phyloP scores from a whole-genome alignment of 1,140 invertebrate genomes.

The Drosophila carrolli region DNA sequence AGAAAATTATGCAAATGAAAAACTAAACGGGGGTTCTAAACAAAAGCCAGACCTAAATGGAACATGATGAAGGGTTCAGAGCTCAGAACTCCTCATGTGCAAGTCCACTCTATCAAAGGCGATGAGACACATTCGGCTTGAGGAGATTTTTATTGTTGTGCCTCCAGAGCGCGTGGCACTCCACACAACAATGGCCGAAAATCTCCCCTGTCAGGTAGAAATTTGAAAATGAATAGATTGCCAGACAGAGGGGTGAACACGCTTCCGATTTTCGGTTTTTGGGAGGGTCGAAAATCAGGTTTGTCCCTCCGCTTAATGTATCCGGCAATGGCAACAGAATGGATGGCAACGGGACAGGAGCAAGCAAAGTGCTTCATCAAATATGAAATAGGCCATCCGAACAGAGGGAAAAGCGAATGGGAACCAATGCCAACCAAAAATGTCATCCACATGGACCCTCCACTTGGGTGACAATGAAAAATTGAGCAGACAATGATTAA shows the following conservation, averaged over 20 bases:
- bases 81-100: slow-evolving; percentile 44
- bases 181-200: slow-evolving; percentile 45
- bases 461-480: slow-evolving; percentile 56
- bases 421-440: slow-evolving; percentile 15
- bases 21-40: slow-evolving; percentile 58
- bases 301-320: slow-evolving; percentile 39
- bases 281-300: slow-evolving; percentile 24
- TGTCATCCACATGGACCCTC: slow-evolving; percentile 27
- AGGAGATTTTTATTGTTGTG: slow-evolving; percentile 54
- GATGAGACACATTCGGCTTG: slow-evolving; percentile 60
- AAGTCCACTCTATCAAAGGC: slow-evolving; percentile 73
- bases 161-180: slow-evolving; percentile 67
- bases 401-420: slow-evolving; percentile 3
- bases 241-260: slow-evolving; percentile 32
- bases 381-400: slow-evolving; percentile 55
- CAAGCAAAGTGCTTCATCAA: slow-evolving; percentile 70
- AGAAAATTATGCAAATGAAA: slow-evolving; percentile 67
- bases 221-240: slow-evolving; percentile 62
- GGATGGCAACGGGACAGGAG: slow-evolving; percentile 37
- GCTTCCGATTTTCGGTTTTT: slow-evolving; percentile 20
- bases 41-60: slow-evolving; percentile 30
- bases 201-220: slow-evolving; percentile 43
- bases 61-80: slow-evolving; percentile 20
- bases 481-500: slow-evolving; percentile 77
- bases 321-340: slow-evolving; percentile 43